Evolutionary conservation across 2,797 vertebrate species (phyloP), one percentile per base, ranked within the genome.

Genomic region (Picus viridis): DNA sequence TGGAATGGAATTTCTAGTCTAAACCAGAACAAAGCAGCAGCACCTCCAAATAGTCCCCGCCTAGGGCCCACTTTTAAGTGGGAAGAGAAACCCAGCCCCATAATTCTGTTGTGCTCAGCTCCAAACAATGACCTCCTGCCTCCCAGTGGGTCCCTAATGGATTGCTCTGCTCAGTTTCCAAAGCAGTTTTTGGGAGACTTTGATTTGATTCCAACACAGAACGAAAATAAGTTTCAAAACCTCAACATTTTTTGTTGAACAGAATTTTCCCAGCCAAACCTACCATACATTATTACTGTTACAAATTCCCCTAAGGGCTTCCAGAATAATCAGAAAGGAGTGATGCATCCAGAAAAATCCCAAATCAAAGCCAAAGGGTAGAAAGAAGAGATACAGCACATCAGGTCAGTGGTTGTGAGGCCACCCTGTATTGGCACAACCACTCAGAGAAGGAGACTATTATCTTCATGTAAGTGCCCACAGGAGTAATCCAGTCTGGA

Each of bases 161-260:
- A 71, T 79, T 83, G 10, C 27, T 89, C 79, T 89, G 15, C 75
- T 90, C 64, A 12, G 1, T 86, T 92, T 93, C 81, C 81, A 93
- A 76, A 88, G 56, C 30, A 77, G 20, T 71, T 94, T 91, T 91
- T 89, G 49, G 27, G 94, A 91, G 26, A 73, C 79, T 92, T 94
- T 88, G 79, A 57, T 96, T 96, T 90, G 83, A 45, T 88, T 93
- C 89, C 80, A 82, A 74, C 51, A 79, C 19, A 79, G 53, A 94
- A 76, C 1, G 12, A 89, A 90, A 94, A 87, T 64, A 68, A 68
- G 27, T 83, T 81, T 86, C 73, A 70, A 95, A 93, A 92, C 79
- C 73, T 89, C 92, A 92, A 74, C 10, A 74, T 94, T 94, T 32
- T 96, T 91, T 82, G 78, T 72, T 69, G 53, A 91, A 73, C 9